Evolutionary conservation across 2,113 vertebrate species (phyloP), one percentile per base, ranked within the genome.

Genomic region (Triplophysa rosa): DNA sequence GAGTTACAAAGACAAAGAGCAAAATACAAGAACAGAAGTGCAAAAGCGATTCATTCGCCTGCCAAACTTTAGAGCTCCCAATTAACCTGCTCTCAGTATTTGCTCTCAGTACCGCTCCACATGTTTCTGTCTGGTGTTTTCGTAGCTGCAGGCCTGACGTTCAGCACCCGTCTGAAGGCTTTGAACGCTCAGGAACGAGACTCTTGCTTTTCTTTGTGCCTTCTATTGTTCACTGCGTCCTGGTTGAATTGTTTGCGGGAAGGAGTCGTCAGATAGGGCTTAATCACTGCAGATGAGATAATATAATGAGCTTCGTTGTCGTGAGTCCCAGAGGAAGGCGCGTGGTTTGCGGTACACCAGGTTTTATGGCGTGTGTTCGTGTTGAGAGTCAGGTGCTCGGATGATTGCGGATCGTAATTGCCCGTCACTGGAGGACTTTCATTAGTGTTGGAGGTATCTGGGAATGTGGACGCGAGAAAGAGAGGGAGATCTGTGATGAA

Each of bases 231-330:
- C 58, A 58, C 14, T 67, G 86, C 58, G 76, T 77, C 83, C 88
- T 88, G 74, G 74, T 65, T 65, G 74, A 65, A 77, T 77, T 65
- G 72, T 75, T 63, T 63, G 37, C 82, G 76, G 78, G 84, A 87
- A 88, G 88, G 80, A 69, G 74, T 49, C 42, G 17, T 21, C 23
- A 85, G 90, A 89, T 89, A 88, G 83, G 86, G 82, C 83, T 24
- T 89, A 89, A 91, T 92, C 92, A 88, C 83, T 88, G 90, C 88
- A 91, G 94, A 95, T 92, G 92, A 95, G 94, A 94, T 96, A 92
- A 96, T 95, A 95, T 93, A 95, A 95, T 89, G 87, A 91, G 91
- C 87, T 86, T 83, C 87, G 84, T 89, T 91, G 90, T 91, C 87
- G 86, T 79, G 79, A 87, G 89, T 91, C 88, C 88, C 88, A 66